Conservation (phyloP, 2,888 invertebrate species). For the Yponomeuta evonymella region DNA sequence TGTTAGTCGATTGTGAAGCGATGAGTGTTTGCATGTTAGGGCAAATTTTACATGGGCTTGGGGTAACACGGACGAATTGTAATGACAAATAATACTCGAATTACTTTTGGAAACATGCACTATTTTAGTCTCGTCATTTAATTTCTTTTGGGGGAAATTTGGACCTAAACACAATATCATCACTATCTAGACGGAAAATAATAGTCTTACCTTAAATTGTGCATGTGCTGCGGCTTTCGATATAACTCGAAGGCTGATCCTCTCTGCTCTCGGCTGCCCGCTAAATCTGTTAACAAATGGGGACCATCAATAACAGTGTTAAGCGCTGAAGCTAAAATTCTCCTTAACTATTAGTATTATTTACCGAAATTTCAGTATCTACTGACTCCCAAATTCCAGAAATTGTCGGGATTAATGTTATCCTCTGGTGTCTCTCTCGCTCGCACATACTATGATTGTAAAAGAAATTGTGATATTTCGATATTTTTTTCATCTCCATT, state of each 20-base stretch:
- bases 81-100: slow-evolving; percentile 23
- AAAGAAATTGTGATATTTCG: too few relatives aligned
- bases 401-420: too few relatives aligned
- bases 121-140: slow-evolving; percentile 12
- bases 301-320: neutral
- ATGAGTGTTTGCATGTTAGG: slow-evolving; percentile 78
- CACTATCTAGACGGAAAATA: neutral
- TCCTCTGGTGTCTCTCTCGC: too few relatives aligned
- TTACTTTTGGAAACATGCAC: slow-evolving; percentile 47
- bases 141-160: neutral
- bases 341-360: too few relatives aligned
- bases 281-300: slow-evolving; percentile 72
- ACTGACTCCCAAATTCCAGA: too few relatives aligned
- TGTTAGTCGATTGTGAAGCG: slow-evolving; percentile 76
- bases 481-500: too few relatives aligned
- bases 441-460: too few relatives aligned
- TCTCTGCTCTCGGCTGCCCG: slow-evolving; percentile 91
- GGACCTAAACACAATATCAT: slow-evolving; percentile 11
- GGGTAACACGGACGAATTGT: slow-evolving; percentile 17
- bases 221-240: slow-evolving; percentile 91
- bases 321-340: too few relatives aligned
- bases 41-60: slow-evolving; percentile 69
- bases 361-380: too few relatives aligned
- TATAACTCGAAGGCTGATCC: slow-evolving; percentile 97
- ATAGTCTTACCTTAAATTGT: slow-evolving; percentile 82